phyloP scores from a whole-genome alignment of 2,888 invertebrate species.

The Drosophila neoperkinsi region DNA sequence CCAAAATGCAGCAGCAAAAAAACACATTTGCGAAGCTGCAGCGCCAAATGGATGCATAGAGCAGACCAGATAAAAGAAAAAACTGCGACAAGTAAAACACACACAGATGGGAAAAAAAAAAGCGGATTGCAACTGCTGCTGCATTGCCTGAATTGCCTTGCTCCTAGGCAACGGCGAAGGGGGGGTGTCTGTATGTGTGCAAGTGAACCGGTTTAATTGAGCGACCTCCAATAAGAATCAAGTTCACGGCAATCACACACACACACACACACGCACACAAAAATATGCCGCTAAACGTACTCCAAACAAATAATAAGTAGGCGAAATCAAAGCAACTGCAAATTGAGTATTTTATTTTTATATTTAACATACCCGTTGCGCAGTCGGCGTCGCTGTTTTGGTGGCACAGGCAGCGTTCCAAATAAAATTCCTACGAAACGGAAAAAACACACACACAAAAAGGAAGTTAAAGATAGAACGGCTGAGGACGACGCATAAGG shows the following conservation, averaged over 20 bases:
- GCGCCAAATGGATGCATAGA: slow-evolving; percentile 44
- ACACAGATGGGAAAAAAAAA: slow-evolving; percentile 12
- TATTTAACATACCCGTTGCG: slow-evolving; percentile 31
- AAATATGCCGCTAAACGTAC: slow-evolving; percentile 44
- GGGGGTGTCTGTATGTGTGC: not conserved
- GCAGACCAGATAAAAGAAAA: slow-evolving; percentile 52
- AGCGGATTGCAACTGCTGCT: slow-evolving; percentile 58
- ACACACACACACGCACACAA: not conserved
- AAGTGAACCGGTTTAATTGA: slow-evolving; percentile 77
- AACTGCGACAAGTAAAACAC: slow-evolving; percentile 43
- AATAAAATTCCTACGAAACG: slow-evolving; percentile 48
- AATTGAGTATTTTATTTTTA: slow-evolving; percentile 9
- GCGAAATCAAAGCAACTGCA: slow-evolving; percentile 18
- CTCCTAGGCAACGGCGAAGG: too few relatives aligned
- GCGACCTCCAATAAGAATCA: slow-evolving; percentile 77
- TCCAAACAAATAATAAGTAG: slow-evolving; percentile 26
- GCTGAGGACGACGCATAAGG: not conserved
- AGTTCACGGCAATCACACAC: slow-evolving; percentile 62
- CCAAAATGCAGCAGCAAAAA: slow-evolving; percentile 19
- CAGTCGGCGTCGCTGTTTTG: slow-evolving; percentile 24
- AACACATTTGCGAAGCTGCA: slow-evolving; percentile 50
- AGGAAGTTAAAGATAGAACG: slow-evolving; percentile 44
- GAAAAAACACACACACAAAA: slow-evolving; percentile 32
- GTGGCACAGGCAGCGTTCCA: slow-evolving; percentile 31
- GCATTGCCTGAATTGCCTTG: slow-evolving; percentile 35